A percentile compares a stretch with the other conserved stretches of the same genome.
These are phyloP conservation scores for Sphenodon punctatus DNA, from an alignment of 2,797 vertebrate species.

Conservation along the genomic window DNA sequence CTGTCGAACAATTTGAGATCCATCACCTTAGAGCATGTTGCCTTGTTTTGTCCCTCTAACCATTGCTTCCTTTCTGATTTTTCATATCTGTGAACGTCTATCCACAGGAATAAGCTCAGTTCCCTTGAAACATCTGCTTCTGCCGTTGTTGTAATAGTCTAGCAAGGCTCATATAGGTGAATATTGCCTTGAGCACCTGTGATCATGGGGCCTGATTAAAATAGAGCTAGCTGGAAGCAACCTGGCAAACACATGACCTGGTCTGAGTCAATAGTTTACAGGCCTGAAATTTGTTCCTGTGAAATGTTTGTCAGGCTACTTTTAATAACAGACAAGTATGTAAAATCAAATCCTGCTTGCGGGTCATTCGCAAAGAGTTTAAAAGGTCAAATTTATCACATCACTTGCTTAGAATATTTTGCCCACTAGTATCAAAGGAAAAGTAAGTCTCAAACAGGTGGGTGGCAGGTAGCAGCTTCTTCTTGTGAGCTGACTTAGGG, in stretches of 20 bases:
- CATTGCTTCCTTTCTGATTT: too few relatives aligned
- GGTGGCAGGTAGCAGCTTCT: slow-evolving; percentile 35
- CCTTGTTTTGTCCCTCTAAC: too few relatives aligned
- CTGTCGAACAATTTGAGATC: too few relatives aligned
- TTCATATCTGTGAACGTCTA: too few relatives aligned
- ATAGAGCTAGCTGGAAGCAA: neutral
- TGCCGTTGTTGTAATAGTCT: neutral
- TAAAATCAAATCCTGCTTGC: slow-evolving; percentile 39
- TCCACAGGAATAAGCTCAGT: too few relatives aligned
- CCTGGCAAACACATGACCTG: neutral
- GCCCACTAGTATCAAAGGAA: slow-evolving; percentile 22
- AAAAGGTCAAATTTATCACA: slow-evolving; percentile 23
- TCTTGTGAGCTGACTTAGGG: slow-evolving; percentile 33
- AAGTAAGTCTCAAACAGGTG: slow-evolving; percentile 22
- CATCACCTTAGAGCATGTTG: too few relatives aligned
- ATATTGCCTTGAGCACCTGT: neutral
- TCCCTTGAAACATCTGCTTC: neutral
- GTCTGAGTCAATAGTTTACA: neutral
- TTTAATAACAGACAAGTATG: slow-evolving; percentile 48
- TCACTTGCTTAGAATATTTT: slow-evolving; percentile 49
- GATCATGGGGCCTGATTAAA: neutral
- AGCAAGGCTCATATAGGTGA: neutral
- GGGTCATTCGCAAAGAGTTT: slow-evolving; percentile 53
- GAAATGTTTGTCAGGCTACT: slow-evolving; percentile 60
- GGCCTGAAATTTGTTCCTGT: neutral